Conservation (phyloP, 2,888 invertebrate species). For the Actias luna region DNA sequence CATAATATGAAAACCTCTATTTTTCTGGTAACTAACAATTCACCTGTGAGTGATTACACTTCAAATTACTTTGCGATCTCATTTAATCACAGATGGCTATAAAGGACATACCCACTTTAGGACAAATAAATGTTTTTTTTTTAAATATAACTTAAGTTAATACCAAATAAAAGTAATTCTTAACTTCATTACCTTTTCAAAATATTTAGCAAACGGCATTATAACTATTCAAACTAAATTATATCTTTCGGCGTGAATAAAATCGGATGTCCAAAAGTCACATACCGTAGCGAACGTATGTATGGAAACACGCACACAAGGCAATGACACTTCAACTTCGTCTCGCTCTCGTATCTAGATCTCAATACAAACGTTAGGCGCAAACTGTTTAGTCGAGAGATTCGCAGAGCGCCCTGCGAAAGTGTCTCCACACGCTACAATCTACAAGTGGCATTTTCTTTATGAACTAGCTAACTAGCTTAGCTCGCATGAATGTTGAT, state of each 20-base stretch:
- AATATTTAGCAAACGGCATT: too few species aligned
- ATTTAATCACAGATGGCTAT: too few species aligned
- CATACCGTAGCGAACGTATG: slow-evolving; percentile 20
- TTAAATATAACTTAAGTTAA: too few species aligned
- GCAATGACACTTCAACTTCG: slow-evolving; percentile 24
- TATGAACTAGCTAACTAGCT: too few species aligned
- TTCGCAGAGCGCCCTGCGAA: neutral
- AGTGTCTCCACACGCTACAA: neutral
- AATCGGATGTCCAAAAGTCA: slow-evolving; percentile 1
- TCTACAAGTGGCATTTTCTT: neutral
- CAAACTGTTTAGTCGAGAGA: neutral
- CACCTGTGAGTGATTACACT: neutral
- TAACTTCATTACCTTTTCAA: too few species aligned
- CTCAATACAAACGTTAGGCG: slow-evolving; percentile 6
- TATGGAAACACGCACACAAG: slow-evolving; percentile 34
- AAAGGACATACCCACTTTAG: too few species aligned
- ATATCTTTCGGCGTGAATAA: neutral
- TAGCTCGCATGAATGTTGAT: too few species aligned
- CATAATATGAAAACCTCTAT: neutral
- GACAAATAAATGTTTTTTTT: too few species aligned
- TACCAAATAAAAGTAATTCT: too few species aligned
- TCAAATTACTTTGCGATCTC: neutral
- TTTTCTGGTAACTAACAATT: neutral
- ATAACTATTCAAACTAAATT: too few species aligned
- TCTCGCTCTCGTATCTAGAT: slow-evolving; percentile 15